Percentiles rank a stretch among this genome's conserved stretches.
These are phyloP conservation scores for Ditylenchus dipsaci DNA, from an alignment of 1,140 invertebrate species.

Conservation along the genomic window DNA sequence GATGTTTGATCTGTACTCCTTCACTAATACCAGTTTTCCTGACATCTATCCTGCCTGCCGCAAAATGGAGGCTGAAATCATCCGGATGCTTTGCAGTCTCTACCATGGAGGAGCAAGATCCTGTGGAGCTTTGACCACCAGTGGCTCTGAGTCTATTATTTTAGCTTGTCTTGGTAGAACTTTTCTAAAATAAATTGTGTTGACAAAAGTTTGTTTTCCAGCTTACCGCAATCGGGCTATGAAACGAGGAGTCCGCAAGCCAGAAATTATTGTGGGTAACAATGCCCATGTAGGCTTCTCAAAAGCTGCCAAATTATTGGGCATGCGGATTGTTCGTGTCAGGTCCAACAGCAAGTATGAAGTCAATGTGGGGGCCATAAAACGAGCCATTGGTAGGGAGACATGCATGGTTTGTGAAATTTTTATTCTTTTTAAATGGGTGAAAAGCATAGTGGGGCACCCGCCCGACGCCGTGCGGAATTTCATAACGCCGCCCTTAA, in stretches of 20 bases:
- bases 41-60: slow-evolving; percentile 70
- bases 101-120: slow-evolving; percentile 78
- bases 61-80: slow-evolving; percentile 97
- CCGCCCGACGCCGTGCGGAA: no score
- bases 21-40: slow-evolving; percentile 38
- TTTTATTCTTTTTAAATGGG: background rate
- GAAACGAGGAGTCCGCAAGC: slow-evolving; percentile 73
- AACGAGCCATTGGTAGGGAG: slow-evolving; percentile 74
- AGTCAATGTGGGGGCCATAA: slow-evolving; percentile 76
- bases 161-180: slow-evolving; percentile 52
- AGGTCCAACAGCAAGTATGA: slow-evolving; percentile 68
- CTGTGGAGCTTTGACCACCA: slow-evolving; percentile 75
- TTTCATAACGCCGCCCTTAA: background rate
- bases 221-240: slow-evolving; percentile 83
- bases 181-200: background rate
- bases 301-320: slow-evolving; percentile 83
- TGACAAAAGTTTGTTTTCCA: slow-evolving; percentile 67
- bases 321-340: slow-evolving; percentile 74
- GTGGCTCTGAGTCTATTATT: slow-evolving; percentile 49
- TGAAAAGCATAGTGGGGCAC: no score
- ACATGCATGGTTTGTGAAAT: slow-evolving; percentile 76
- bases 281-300: slow-evolving; percentile 94
- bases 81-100: slow-evolving; percentile 76
- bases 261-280: slow-evolving; percentile 82
- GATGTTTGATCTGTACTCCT: slow-evolving; percentile 41